These are phyloP conservation scores for Thymelicus sylvestris DNA, from an alignment of 2,888 invertebrate genomes.

Conservation along the genomic window DNA sequence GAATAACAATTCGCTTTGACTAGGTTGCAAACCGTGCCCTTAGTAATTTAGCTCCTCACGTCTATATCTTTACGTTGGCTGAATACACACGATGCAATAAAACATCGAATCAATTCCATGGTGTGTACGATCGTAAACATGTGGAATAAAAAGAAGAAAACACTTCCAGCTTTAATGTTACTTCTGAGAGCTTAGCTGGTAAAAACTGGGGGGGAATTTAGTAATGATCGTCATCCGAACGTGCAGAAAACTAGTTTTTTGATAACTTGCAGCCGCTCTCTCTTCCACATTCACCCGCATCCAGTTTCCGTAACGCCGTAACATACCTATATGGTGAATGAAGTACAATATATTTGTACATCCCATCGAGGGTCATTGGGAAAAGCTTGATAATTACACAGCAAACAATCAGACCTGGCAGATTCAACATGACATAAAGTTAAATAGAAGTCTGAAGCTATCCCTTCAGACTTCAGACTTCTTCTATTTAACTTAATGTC, in stretches of 20 bases:
- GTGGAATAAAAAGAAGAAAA: conserved; percentile 40
- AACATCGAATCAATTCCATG: conserved; percentile 12
- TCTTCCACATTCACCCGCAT: conserved; percentile 55
- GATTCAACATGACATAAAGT: too few relatives aligned
- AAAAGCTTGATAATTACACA: conserved; percentile 5
- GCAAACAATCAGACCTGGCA: background rate
- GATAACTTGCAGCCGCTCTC: conserved; percentile 44
- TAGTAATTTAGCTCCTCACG: too few relatives aligned
- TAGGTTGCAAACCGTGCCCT: too few relatives aligned
- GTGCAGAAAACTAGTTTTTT: conserved; percentile 64
- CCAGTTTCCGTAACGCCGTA: conserved; percentile 56
- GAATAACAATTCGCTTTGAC: too few relatives aligned
- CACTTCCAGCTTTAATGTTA: conserved; percentile 54
- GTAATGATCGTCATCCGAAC: conserved; percentile 75
- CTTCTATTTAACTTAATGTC: too few relatives aligned
- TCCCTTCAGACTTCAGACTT: too few relatives aligned
- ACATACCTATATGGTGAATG: conserved; percentile 54
- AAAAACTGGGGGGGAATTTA: conserved; percentile 71
- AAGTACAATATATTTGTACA: conserved; percentile 41
- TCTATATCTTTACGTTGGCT: too few relatives aligned
- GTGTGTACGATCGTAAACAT: conserved; percentile 5
- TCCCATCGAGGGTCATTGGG: conserved; percentile 26
- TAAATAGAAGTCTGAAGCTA: too few relatives aligned
- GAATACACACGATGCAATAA: background rate
- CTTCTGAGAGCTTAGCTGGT: conserved; percentile 58